phyloP scores from a whole-genome alignment of 2,113 vertebrate genomes.

The Pseudopodoces humilis region DNA sequence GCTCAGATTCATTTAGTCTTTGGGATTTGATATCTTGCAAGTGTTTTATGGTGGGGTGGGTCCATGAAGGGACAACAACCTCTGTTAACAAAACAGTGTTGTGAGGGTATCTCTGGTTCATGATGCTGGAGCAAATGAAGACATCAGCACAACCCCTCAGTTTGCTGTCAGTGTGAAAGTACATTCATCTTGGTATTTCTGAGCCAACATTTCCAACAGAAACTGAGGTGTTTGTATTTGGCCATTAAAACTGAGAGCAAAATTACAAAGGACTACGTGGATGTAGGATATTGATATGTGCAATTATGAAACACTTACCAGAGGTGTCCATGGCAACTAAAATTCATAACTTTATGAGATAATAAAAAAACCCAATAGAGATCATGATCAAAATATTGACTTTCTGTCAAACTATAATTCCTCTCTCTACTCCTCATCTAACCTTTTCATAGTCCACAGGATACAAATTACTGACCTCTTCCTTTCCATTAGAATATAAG shows the following conservation, averaged over 20 bases:
- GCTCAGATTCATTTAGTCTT: neutral
- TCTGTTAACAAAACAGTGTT: neutral
- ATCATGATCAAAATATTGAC: neutral
- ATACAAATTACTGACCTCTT: constrained; percentile 25
- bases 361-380: neutral
- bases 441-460: neutral
- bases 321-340: neutral
- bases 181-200: neutral
- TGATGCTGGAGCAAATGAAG: neutral
- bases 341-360: neutral
- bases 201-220: neutral
- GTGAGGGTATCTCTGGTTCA: neutral
- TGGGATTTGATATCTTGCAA: neutral
- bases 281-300: neutral
- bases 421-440: neutral
- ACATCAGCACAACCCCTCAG: neutral
- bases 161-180: neutral
- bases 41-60: neutral
- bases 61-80: neutral
- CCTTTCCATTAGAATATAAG: constrained; percentile 18
- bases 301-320: neutral
- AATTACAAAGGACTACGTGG: neutral
- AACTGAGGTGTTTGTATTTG: neutral
- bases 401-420: neutral
- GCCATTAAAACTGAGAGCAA: neutral